These are phyloP conservation scores for Spilosoma lubricipeda DNA, from an alignment of 2,888 invertebrate genomes.

Conservation along the genomic window DNA sequence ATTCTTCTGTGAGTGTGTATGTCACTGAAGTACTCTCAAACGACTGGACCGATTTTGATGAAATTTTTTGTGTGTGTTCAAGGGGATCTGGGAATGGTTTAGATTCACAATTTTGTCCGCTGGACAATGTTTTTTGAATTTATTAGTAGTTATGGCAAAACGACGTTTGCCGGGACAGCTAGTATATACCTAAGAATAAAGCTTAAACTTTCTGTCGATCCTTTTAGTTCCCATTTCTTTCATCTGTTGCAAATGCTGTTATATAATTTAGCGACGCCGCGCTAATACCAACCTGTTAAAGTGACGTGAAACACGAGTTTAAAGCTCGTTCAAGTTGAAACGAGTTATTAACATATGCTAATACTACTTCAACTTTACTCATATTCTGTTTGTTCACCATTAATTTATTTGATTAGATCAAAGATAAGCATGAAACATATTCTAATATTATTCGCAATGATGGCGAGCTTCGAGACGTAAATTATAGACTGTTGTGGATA, in stretches of 20 bases:
- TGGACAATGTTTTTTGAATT: too few species aligned
- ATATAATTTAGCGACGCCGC: not conserved
- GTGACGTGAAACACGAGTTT: conserved; percentile 1
- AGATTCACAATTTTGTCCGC: too few species aligned
- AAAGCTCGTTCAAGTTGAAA: conserved; percentile 9
- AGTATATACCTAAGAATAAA: too few species aligned
- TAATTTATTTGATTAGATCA: conserved; percentile 38
- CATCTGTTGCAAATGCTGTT: not conserved
- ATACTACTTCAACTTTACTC: conserved; percentile 14
- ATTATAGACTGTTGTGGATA: conserved; percentile 38
- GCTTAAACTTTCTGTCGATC: too few species aligned
- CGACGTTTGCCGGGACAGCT: too few species aligned
- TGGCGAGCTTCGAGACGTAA: conserved; percentile 28
- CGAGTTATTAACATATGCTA: conserved; percentile 11
- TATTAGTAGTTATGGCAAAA: too few species aligned
- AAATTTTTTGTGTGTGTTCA: too few species aligned
- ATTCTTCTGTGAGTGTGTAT: too few species aligned
- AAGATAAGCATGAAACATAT: conserved; percentile 24
- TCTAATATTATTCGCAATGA: conserved; percentile 26
- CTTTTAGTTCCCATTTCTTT: too few species aligned
- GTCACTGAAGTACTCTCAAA: too few species aligned
- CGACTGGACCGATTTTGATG: too few species aligned
- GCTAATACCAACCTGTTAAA: not conserved
- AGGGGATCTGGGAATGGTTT: too few species aligned
- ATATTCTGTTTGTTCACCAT: conserved; percentile 33